A percentile compares a stretch with the other conserved stretches of the same genome.
phyloP scores from a whole-genome alignment of 2,113 vertebrate genomes.

The Otolemur garnettii region DNA sequence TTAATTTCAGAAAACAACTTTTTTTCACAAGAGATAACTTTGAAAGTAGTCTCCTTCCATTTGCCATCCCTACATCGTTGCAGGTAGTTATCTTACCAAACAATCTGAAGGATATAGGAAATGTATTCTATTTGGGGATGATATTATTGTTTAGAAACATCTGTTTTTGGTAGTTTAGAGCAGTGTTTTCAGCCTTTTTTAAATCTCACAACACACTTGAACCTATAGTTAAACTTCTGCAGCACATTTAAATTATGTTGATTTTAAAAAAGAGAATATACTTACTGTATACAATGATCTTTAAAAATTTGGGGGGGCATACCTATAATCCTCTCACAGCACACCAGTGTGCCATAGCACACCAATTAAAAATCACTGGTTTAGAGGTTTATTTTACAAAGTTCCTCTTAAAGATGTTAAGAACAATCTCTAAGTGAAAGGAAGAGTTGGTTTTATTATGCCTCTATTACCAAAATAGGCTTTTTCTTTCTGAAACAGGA shows the following conservation, averaged over 20 bases:
- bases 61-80: neutral
- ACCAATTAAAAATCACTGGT: too few species aligned
- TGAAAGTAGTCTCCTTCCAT: slow-evolving; percentile 41
- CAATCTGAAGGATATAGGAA: neutral
- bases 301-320: too few species aligned
- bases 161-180: neutral
- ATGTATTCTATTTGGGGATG: neutral
- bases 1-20: slow-evolving; percentile 59
- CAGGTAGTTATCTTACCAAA: slow-evolving; percentile 39
- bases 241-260: too few species aligned
- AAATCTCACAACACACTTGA: too few species aligned
- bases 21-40: slow-evolving; percentile 66
- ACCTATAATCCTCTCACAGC: too few species aligned
- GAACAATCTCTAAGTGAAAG: neutral
- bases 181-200: too few species aligned
- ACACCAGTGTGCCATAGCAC: too few species aligned
- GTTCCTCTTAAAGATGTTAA: neutral
- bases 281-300: too few species aligned
- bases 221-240: too few species aligned
- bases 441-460: neutral
- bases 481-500: neutral
- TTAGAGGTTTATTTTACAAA: neutral
- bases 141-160: neutral
- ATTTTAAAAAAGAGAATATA: too few species aligned
- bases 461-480: neutral